Evolutionary conservation across 2,888 invertebrate species (phyloP).

Genomic region (Lithophane semibrunnea): DNA sequence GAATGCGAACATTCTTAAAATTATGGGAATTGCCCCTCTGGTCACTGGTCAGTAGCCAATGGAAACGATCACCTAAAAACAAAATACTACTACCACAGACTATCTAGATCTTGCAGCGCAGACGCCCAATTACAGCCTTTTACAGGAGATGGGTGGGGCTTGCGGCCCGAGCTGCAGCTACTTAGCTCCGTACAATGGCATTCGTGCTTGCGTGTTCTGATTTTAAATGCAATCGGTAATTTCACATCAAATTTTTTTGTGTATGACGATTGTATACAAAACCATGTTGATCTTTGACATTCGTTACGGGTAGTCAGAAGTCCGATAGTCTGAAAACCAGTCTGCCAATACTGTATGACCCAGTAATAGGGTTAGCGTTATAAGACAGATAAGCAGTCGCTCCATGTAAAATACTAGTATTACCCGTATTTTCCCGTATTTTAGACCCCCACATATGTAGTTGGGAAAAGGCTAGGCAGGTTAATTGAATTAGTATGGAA

Average conservation of each 20-base stretch:
- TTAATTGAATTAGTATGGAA: too few relatives aligned
- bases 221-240: background rate
- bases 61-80: background rate
- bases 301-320: background rate
- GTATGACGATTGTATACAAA: background rate
- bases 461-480: too few relatives aligned
- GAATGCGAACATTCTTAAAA: too few relatives aligned
- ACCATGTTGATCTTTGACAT: background rate
- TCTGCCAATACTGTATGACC: background rate
- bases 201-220: background rate
- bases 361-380: background rate
- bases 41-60: background rate
- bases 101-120: background rate
- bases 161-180: background rate
- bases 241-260: background rate
- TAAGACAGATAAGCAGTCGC: background rate
- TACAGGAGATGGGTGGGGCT: constrained; percentile 2
- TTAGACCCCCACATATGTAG: too few relatives aligned
- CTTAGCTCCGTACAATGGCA: background rate
- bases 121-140: background rate
- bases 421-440: background rate
- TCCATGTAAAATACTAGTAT: background rate
- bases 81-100: background rate
- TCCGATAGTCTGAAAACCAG: background rate
- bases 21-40: too few relatives aligned